phyloP scores from a whole-genome alignment of 53 echinoderm and acorn worm species.

The Henricia sp. region DNA sequence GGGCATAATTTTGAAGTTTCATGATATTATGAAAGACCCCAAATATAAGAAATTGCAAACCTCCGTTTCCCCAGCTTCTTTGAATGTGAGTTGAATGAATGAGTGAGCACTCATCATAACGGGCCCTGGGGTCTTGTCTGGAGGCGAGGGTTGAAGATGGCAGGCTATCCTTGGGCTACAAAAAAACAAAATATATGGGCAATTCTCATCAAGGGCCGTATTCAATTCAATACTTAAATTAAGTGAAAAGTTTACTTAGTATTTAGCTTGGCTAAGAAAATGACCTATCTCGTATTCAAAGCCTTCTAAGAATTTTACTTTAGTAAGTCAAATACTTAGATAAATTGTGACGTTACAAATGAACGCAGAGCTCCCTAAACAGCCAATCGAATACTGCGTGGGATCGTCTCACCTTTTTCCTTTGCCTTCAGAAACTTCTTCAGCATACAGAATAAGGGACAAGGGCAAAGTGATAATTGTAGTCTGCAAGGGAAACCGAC shows the following conservation, averaged over 20 bases:
- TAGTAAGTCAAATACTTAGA: too few species aligned
- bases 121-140: conserved; percentile 78
- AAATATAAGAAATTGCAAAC: conserved; percentile 51
- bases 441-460: conserved; percentile 75
- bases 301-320: too few species aligned
- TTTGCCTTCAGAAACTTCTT: conserved; percentile 76
- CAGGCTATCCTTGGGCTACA: conserved; percentile 74
- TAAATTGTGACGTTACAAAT: too few species aligned
- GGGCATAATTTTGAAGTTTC: too few species aligned
- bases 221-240: too few species aligned
- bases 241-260: too few species aligned
- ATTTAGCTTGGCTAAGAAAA: too few species aligned
- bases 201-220: too few species aligned
- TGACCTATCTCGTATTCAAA: too few species aligned
- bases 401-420: conserved; percentile 72
- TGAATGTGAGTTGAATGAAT: conserved; percentile 79
- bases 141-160: conserved; percentile 72
- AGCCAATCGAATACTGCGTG: too few species aligned
- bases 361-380: too few species aligned
- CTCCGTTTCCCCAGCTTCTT: conserved; percentile 84
- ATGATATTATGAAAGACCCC: too few species aligned
- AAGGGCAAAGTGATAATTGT: conserved; percentile 71
- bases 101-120: conserved; percentile 82
- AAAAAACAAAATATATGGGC: conserved; percentile 1
- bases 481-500: conserved; percentile 55